These are phyloP conservation scores for Abrostola tripartita DNA, from an alignment of 2,888 invertebrate species.

Conservation along the genomic window DNA sequence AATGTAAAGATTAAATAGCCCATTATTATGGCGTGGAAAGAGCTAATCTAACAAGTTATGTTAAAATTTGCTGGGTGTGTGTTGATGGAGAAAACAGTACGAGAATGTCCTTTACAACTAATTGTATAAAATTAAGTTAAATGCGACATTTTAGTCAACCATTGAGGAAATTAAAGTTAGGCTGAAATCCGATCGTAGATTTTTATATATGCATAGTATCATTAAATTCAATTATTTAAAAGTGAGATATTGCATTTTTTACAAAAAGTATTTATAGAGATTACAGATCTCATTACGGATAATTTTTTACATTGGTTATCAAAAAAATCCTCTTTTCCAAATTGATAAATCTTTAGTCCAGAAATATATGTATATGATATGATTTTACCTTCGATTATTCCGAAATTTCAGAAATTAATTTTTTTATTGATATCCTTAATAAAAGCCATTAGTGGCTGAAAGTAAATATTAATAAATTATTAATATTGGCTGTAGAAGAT, in stretches of 20 bases:
- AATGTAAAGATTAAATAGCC: too few relatives aligned
- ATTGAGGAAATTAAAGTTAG: too few relatives aligned
- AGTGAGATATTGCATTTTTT: constrained; percentile 47
- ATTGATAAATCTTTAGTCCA: neutral
- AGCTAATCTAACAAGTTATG: too few relatives aligned
- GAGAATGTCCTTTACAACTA: too few relatives aligned
- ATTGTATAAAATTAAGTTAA: too few relatives aligned
- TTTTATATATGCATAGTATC: neutral
- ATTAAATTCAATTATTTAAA: constrained; percentile 4
- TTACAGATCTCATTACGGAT: constrained; percentile 23
- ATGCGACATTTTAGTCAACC: too few relatives aligned
- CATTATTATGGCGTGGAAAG: too few relatives aligned
- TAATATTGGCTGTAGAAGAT: constrained; percentile 4
- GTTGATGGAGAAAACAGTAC: too few relatives aligned
- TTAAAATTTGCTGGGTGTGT: too few relatives aligned
- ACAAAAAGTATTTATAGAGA: constrained; percentile 30
- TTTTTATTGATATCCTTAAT: neutral
- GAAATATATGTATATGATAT: neutral
- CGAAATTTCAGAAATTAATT: neutral
- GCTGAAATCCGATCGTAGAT: too few relatives aligned
- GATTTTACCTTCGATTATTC: neutral
- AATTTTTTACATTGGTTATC: neutral
- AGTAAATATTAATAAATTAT: constrained; percentile 2
- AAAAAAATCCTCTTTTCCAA: neutral
- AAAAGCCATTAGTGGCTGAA: neutral